These are phyloP conservation scores for Paramormyrops hopkinsi DNA, from an alignment of 2,797 vertebrate genomes.

Conservation along the genomic window DNA sequence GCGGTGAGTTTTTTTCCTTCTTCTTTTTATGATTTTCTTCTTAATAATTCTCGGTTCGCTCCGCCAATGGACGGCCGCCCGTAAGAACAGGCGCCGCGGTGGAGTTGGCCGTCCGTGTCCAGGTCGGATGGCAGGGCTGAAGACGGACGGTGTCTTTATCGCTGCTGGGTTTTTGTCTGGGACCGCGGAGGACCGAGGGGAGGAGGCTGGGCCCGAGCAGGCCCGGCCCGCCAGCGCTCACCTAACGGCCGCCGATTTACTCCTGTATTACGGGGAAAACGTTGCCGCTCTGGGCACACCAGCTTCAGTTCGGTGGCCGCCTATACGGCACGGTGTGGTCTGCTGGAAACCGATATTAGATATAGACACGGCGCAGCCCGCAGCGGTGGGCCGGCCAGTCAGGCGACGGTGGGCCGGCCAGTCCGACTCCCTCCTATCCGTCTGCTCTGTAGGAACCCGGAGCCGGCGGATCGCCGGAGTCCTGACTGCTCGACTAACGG, in stretches of 20 bases:
- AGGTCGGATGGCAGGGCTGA: constrained; percentile 23
- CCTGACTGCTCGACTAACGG: not conserved
- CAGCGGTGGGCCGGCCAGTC: not conserved
- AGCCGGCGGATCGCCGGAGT: not conserved
- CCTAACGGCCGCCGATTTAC: not conserved
- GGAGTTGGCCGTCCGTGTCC: not conserved
- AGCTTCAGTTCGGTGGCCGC: not conserved
- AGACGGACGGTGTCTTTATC: constrained; percentile 31
- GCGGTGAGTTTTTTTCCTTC: constrained; percentile 77
- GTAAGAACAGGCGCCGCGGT: not conserved
- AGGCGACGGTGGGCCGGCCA: not conserved
- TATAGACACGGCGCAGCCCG: not conserved
- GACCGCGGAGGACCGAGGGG: constrained; percentile 33
- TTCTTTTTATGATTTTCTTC: constrained; percentile 30
- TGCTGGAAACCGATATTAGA: not conserved
- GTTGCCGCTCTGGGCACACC: not conserved
- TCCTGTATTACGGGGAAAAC: not conserved
- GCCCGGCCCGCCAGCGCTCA: constrained; percentile 13
- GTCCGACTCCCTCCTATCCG: not conserved
- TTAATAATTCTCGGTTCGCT: constrained; percentile 5
- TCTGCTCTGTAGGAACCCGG: not conserved
- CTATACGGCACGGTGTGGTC: not conserved
- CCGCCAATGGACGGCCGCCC: not conserved
- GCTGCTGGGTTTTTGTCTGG: constrained; percentile 51
- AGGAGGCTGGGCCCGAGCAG: constrained; percentile 15